Conservation (phyloP, 2,888 invertebrate genomes). For the Fissipunctia ypsillon region DNA sequence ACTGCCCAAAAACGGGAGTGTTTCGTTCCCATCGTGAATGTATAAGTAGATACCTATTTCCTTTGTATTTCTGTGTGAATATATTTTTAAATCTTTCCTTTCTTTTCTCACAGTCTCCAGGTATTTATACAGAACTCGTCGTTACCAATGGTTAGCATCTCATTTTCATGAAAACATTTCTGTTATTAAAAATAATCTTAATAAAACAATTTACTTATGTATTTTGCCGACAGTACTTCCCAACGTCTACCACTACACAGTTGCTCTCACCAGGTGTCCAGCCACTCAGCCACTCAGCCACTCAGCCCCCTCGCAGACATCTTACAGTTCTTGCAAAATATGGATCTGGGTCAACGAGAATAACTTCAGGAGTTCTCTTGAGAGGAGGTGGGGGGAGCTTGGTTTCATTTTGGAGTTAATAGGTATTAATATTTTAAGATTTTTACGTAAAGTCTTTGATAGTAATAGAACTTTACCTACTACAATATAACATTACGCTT, state of each 20-base stretch:
- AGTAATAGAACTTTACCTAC: not conserved
- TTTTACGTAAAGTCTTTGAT: not conserved
- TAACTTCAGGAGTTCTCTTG: not conserved
- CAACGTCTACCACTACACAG: not conserved
- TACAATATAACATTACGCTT: not conserved
- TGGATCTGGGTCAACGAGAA: slow-evolving; percentile 58
- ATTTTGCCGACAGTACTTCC: slow-evolving; percentile 31
- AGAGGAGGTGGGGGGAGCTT: no score
- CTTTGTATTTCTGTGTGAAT: not conserved
- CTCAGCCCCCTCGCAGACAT: slow-evolving; percentile 47
- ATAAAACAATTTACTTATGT: not conserved
- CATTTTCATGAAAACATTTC: no score
- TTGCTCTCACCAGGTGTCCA: slow-evolving; percentile 64
- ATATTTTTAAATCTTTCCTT: not conserved
- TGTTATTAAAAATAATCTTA: no score
- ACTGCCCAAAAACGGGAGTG: not conserved
- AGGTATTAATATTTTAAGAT: not conserved
- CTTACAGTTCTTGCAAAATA: slow-evolving; percentile 63
- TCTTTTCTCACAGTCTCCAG: not conserved
- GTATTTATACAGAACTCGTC: not conserved
- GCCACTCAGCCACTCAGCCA: slow-evolving; percentile 48
- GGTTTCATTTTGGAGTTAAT: not conserved
- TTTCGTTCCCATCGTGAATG: no score
- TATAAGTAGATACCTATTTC: no score
- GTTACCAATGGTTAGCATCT: no score